Base-by-base conservation (phyloP, 2,888 invertebrate genomes). In the Parnassius smintheus region DNA sequence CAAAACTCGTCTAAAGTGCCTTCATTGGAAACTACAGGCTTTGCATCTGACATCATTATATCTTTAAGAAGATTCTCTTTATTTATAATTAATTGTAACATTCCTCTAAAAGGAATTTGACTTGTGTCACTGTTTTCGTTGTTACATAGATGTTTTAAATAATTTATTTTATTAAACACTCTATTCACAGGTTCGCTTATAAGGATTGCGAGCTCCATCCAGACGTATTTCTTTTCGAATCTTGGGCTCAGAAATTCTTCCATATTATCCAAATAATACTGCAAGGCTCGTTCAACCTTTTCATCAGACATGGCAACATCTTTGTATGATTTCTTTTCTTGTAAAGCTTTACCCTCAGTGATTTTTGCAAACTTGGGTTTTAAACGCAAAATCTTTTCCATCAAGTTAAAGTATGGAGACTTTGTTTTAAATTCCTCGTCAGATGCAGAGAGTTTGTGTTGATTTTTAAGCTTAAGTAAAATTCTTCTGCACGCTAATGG, bases 241-340 rank as follows among this genome's bases (percentile, higher is more conserved):
- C 80, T 84, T 0, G 91, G 89, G 64, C 82, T 87, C 0, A 79
- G 66, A 59, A 90, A 91, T 52, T 89, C 88, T 59, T 89, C 86
- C 0, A 89, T 72, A 65, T 89, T 82, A 55, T 84, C 76, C 44
- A 87, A 70, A 54, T 91, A 90, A 61, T 88, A 88, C 25, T 78
- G 70, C 41, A 91, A 72, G 0, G 86, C 87, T 57, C 77, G 74
- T 1, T 74, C 69, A 0, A 88, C 83, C 74, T 86, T 88, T 0
- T 75, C 73, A 2, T 79, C 70, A 0, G 80, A 70, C 65, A 91
- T 70, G 1, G 65, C 52, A 0, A 86, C 82, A 66, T 89, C 82
- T 72, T 81, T 81, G 44, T 78, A 86, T 0, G 72, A 67, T 63
- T 75, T 83, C 0, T 70, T 73, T 12, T 78, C 79, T 60, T 76